These are phyloP conservation scores for Drosophila kambysellisi DNA, from an alignment of 2,888 invertebrate genomes.

Conservation along the genomic window DNA sequence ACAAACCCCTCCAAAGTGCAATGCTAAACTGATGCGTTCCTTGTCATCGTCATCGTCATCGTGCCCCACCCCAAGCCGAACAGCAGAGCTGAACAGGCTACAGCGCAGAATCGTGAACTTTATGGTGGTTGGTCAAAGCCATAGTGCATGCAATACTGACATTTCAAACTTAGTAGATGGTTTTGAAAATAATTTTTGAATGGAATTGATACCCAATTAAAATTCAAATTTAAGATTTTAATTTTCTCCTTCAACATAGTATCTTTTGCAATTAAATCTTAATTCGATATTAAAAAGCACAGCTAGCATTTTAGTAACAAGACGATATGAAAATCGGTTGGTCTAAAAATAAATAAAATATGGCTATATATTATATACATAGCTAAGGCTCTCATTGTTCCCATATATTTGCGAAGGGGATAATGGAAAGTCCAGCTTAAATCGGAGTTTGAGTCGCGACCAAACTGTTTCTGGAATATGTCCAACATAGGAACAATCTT, in stretches of 20 bases:
- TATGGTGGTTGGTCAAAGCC: constrained; percentile 22
- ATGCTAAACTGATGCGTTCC: constrained; percentile 60
- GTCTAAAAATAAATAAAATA: background rate
- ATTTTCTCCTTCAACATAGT: background rate
- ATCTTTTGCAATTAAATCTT: background rate
- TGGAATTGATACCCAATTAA: background rate
- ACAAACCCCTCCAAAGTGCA: constrained; percentile 45
- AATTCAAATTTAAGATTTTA: background rate
- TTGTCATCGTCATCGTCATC: constrained; percentile 20
- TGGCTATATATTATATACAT: background rate
- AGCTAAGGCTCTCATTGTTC: background rate
- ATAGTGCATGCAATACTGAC: constrained; percentile 10
- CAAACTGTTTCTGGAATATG: background rate
- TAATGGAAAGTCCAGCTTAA: background rate
- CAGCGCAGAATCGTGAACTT: constrained; percentile 62
- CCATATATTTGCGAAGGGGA: background rate
- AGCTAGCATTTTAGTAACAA: background rate
- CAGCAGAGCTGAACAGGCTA: constrained; percentile 10
- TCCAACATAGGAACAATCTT: background rate
- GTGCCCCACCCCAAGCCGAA: constrained; percentile 54
- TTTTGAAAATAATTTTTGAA: constrained; percentile 13
- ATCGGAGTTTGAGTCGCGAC: too few relatives aligned
- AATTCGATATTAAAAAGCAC: background rate
- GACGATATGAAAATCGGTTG: background rate
- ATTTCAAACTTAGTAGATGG: background rate